Evolutionary conservation across 2,113 vertebrate species (phyloP), one percentile per base, ranked within the genome.

Genomic region (Halichoeres trimaculatus): DNA sequence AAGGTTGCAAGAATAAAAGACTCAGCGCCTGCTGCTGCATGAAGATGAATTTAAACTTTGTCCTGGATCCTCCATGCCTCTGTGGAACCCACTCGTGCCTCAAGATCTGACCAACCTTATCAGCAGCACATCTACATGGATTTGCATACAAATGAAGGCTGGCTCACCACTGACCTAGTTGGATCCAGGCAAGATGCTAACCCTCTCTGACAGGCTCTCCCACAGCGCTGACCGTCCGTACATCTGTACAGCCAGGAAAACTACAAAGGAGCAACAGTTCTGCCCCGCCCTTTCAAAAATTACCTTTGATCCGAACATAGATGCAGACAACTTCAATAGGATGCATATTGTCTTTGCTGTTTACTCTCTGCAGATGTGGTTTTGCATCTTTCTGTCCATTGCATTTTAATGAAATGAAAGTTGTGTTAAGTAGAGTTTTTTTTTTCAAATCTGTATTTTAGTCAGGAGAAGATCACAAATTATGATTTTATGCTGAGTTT

Each of bases 91-190:
- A 76, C 76, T 82, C 83, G 76, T 85, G 89, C 87, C 86, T 81
- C 76, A 70, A 88, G 89, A 88, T 74, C 86, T 84, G 83, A 74
- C 83, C 86, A 89, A 87, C 86, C 90, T 90, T 89, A 91, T 89
- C 91, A 91, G 85, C 76, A 67, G 77, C 73, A 85, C 83, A 90
- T 91, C 89, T 92, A 85, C 91, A 89, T 89, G 70, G 78, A 91
- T 92, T 90, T 92, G 89, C 91, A 92, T 92, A 90, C 74, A 89
- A 90, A 92, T 91, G 86, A 89, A 84, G 85, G 59, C 85, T 60
- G 68, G 84, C 84, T 86, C 62, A n/a, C 83, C 83, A 74, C 79
- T 91, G 91, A 88, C 91, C 90, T 81, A 92, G 74, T 90, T 92
- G 83, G 82, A 83, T 65, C 80, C 78, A 65, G 68, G 76, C 76